phyloP scores from a whole-genome alignment of 2,888 invertebrate species.

The Machimus atricapillus region DNA sequence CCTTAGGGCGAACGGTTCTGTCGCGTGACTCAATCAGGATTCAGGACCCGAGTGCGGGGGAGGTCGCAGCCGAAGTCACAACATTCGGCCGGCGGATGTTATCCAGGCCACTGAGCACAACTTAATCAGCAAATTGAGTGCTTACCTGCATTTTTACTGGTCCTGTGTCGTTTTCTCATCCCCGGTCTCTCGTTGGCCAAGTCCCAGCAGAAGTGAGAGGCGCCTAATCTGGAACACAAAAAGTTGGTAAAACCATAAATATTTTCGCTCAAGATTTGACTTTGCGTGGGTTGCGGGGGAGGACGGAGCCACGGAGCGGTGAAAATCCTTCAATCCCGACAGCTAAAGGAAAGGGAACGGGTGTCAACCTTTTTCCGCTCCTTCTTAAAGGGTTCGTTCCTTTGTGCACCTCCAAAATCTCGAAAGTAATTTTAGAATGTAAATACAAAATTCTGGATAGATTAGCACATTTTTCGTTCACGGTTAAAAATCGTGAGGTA shows the following conservation, averaged over 20 bases:
- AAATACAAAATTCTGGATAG: not conserved
- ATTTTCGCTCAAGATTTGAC: not conserved
- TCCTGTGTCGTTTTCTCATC: slow-evolving; percentile 60
- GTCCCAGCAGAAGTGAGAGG: slow-evolving; percentile 54
- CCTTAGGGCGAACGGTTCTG: not conserved
- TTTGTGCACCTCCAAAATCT: not conserved
- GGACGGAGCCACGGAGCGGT: not conserved
- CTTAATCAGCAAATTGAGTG: slow-evolving; percentile 37
- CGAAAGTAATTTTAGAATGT: not conserved
- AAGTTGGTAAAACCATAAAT: not conserved
- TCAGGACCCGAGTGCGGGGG: not conserved
- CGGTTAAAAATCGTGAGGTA: no score
- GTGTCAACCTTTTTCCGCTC: no score
- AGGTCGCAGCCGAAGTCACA: not conserved
- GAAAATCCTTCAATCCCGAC: not conserved
- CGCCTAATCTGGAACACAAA: slow-evolving; percentile 53
- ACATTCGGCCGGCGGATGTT: not conserved
- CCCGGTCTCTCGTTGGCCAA: slow-evolving; percentile 58
- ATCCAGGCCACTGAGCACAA: not conserved
- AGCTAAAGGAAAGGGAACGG: not conserved
- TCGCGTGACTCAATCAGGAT: not conserved
- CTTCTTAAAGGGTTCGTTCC: no score
- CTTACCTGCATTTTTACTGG: slow-evolving; percentile 61
- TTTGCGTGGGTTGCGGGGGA: not conserved
- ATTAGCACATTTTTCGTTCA: not conserved